Percentiles rank a stretch among this genome's conserved stretches.
Evolutionary conservation across 2,888 invertebrate genomes (phyloP).

Genomic region (Melieria crassipennis): DNA sequence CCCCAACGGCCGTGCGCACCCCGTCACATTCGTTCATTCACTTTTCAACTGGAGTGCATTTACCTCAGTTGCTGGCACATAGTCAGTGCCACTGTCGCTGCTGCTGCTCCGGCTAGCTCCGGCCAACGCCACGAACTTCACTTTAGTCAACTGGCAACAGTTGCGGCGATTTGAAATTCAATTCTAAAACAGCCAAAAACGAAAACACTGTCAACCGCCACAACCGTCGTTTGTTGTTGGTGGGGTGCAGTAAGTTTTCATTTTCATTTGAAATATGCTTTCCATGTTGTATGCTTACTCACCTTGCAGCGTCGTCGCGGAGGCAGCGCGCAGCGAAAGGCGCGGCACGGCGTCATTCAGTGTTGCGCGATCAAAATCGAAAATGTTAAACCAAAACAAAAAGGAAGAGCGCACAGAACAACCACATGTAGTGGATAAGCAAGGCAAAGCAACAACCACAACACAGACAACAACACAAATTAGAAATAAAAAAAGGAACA

Average conservation of each 20-base stretch:
- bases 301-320: background rate
- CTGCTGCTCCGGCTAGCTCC: background rate
- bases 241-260: constrained; percentile 46
- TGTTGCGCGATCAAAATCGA: too few species aligned
- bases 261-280: constrained; percentile 48
- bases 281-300: constrained; percentile 12
- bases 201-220: too few species aligned
- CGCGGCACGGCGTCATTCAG: background rate
- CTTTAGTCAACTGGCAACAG: background rate
- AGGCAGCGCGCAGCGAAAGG: constrained; percentile 4
- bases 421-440: background rate
- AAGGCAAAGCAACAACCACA: constrained; percentile 3
- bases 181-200: too few species aligned
- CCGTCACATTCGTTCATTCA: constrained; percentile 48
- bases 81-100: constrained; percentile 12
- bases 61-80: constrained; percentile 35
- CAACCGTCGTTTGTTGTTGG: background rate
- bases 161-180: too few species aligned
- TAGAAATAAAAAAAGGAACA: background rate
- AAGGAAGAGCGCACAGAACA: background rate
- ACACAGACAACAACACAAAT: background rate
- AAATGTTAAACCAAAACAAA: constrained; percentile 23
- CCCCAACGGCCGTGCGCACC: constrained; percentile 31
- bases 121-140: background rate
- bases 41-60: constrained; percentile 46